Conservation (phyloP, 2,888 invertebrate genomes). For the Drosophila tanythrix region DNA sequence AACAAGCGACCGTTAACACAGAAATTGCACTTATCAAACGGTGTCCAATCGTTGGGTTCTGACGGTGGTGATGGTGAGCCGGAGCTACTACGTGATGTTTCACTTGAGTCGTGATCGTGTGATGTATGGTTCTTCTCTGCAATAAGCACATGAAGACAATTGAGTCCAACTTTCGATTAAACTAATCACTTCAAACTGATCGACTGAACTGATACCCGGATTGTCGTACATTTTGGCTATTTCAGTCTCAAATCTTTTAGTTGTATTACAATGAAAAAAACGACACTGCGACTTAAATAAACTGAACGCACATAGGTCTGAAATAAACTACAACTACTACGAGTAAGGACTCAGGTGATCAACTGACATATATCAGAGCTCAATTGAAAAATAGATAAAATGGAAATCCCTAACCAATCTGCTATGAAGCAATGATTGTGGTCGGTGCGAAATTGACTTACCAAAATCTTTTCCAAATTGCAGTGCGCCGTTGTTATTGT, state of each 20-base stretch:
- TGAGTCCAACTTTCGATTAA: slow-evolving; percentile 1
- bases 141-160: background rate
- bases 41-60: slow-evolving; percentile 90
- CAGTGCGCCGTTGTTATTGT: slow-evolving; percentile 39
- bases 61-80: slow-evolving; percentile 77
- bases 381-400: background rate
- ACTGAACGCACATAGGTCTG: background rate
- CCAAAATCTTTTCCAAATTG: slow-evolving; percentile 67
- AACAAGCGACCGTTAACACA: slow-evolving; percentile 91
- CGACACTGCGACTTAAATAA: background rate
- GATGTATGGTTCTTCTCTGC: slow-evolving; percentile 70
- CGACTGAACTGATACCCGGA: background rate
- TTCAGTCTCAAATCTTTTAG: background rate
- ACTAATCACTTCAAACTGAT: background rate
- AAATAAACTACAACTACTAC: background rate
- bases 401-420: background rate
- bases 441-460: slow-evolving; percentile 15
- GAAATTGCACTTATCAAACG: slow-evolving; percentile 93
- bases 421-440: background rate
- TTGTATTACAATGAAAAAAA: background rate
- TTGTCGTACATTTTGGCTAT: background rate
- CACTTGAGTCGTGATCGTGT: slow-evolving; percentile 66
- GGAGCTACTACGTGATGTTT: slow-evolving; percentile 73
- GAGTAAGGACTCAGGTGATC: background rate
- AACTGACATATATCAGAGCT: background rate